Evolutionary conservation across 2,888 invertebrate species (phyloP).

Genomic region (Oxyteleia sp.): DNA sequence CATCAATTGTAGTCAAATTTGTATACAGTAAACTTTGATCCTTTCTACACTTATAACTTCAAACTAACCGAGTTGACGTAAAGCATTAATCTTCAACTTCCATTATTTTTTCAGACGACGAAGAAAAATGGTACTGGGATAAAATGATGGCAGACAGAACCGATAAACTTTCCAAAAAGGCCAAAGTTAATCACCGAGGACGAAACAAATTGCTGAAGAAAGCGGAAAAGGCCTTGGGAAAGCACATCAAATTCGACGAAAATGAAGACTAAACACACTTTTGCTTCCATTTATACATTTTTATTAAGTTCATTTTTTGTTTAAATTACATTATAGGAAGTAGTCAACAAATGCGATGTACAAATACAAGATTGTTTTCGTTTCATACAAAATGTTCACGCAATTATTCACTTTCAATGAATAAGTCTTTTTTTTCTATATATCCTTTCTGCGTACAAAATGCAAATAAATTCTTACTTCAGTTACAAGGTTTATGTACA

Average conservation of each 20-base stretch:
- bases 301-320: constrained; percentile 20
- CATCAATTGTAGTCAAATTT: too few relatives aligned
- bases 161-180: constrained; percentile 88
- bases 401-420: background rate
- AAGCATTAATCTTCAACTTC: too few relatives aligned
- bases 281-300: constrained; percentile 15
- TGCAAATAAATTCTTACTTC: constrained; percentile 22
- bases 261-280: constrained; percentile 74
- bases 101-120: constrained; percentile 88
- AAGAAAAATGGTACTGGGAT: constrained; percentile 94
- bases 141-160: constrained; percentile 91
- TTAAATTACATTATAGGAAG: constrained; percentile 42
- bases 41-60: too few relatives aligned
- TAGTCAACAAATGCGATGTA: constrained; percentile 15
- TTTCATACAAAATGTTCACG: background rate
- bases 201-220: constrained; percentile 89
- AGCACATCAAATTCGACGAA: constrained; percentile 92
- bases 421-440: background rate
- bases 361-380: too few relatives aligned
- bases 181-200: constrained; percentile 89
- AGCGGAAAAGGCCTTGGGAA: constrained; percentile 91
- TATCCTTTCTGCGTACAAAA: too few relatives aligned
- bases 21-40: too few relatives aligned
- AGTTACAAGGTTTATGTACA: constrained; percentile 21
- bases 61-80: too few relatives aligned